phyloP scores from a whole-genome alignment of 1,140 invertebrate genomes.

The Drosophila navojoa region DNA sequence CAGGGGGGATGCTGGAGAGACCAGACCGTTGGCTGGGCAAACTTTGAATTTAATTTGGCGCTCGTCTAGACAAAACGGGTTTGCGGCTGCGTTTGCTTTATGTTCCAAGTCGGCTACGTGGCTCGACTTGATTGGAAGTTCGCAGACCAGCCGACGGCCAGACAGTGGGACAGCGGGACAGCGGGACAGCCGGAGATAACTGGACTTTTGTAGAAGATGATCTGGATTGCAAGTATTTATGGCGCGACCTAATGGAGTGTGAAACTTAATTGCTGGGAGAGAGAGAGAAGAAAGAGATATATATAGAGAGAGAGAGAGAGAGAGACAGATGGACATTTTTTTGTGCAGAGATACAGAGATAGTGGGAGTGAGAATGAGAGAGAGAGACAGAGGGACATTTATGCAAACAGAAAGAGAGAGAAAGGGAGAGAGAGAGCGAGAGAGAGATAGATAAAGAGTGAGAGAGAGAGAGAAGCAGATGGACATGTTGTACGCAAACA shows the following conservation, averaged over 20 bases:
- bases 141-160: slow-evolving; percentile 5
- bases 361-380: neutral
- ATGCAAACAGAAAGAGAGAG: no score
- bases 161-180: neutral
- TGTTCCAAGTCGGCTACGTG: slow-evolving; percentile 48
- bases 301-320: neutral
- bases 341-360: neutral
- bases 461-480: neutral
- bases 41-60: slow-evolving; percentile 70
- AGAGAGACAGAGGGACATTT: no score
- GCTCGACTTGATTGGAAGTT: slow-evolving; percentile 62
- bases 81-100: slow-evolving; percentile 23
- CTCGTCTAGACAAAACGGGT: slow-evolving; percentile 60
- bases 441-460: neutral
- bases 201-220: neutral
- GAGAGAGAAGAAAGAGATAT: neutral
- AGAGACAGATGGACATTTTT: neutral
- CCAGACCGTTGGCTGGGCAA: slow-evolving; percentile 37
- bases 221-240: slow-evolving; percentile 1
- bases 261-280: neutral
- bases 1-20: neutral
- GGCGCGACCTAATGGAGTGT: neutral
- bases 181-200: neutral
- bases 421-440: neutral
- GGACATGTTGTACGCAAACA: no score